A percentile compares a stretch with the other conserved stretches of the same genome.
Conservation (phyloP, 2,113 vertebrate genomes). For the Poeciliopsis turrubarensis region DNA sequence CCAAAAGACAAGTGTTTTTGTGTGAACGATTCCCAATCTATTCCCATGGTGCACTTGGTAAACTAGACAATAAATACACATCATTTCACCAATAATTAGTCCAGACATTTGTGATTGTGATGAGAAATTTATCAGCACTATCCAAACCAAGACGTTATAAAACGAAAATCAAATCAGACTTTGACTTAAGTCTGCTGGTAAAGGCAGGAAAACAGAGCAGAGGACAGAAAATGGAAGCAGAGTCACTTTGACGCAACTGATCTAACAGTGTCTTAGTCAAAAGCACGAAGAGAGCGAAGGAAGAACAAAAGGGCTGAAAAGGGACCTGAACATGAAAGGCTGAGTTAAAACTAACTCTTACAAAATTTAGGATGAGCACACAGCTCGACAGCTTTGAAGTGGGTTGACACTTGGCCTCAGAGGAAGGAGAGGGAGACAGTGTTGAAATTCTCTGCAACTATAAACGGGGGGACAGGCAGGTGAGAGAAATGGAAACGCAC, state of each 20-base stretch:
- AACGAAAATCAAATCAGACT: background rate
- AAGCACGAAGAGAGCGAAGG: background rate
- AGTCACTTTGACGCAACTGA: background rate
- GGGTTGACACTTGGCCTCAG: constrained; percentile 12
- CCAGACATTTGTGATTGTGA: too few species aligned
- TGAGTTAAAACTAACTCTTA: background rate
- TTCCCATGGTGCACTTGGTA: too few species aligned
- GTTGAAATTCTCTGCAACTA: constrained; percentile 14
- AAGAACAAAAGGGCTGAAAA: background rate
- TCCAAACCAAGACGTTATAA: background rate
- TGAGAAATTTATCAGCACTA: too few species aligned
- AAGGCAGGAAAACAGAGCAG: background rate
- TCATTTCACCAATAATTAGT: too few species aligned
- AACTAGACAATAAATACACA: too few species aligned
- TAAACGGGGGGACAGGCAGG: constrained; percentile 3
- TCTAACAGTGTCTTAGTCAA: background rate
- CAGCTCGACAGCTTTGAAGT: background rate
- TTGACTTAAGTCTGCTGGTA: background rate
- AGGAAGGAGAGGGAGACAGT: background rate
- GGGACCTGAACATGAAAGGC: background rate
- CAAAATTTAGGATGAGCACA: background rate
- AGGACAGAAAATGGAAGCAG: background rate
- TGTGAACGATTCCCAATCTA: too few species aligned
- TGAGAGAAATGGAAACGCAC: background rate
- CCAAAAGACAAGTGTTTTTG: too few species aligned